A percentile compares a stretch with the other conserved stretches of the same genome.
These are phyloP conservation scores for Heliothis subflexa DNA, from an alignment of 1,140 invertebrate genomes.

Conservation along the genomic window DNA sequence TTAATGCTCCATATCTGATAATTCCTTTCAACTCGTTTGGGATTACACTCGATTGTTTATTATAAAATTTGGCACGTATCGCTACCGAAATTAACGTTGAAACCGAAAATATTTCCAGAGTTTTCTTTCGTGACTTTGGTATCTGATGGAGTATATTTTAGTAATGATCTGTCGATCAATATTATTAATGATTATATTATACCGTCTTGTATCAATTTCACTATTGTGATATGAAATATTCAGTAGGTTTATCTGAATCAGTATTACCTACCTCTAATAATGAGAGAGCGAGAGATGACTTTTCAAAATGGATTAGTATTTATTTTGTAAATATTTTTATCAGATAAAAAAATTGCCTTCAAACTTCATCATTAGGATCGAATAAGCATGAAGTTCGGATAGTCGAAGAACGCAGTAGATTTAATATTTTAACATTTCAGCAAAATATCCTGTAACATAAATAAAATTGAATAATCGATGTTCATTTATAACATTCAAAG, in stretches of 20 bases:
- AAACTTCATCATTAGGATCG: no score
- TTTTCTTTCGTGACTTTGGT: conserved; percentile 6
- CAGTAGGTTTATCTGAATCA: neutral
- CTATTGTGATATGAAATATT: neutral
- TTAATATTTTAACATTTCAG: no score
- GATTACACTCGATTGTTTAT: conserved; percentile 1
- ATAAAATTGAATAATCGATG: conserved; percentile 2
- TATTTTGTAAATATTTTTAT: no score
- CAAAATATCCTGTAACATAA: neutral
- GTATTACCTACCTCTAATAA: no score
- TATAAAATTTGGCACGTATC: neutral
- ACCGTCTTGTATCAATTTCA: neutral
- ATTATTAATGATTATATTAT: neutral
- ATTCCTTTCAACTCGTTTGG: conserved; percentile 28
- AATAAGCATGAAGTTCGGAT: no score
- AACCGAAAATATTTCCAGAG: conserved; percentile 4
- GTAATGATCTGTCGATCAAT: conserved; percentile 25
- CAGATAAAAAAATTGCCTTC: no score
- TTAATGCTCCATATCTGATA: conserved; percentile 29
- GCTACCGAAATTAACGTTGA: neutral
- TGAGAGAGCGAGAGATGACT: no score
- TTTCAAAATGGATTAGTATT: no score
- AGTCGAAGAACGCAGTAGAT: no score
- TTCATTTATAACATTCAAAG: neutral
- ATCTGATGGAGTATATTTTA: neutral